Evolutionary conservation across 2,797 vertebrate species (phyloP).

Genomic region (Dermochelys coriacea): DNA sequence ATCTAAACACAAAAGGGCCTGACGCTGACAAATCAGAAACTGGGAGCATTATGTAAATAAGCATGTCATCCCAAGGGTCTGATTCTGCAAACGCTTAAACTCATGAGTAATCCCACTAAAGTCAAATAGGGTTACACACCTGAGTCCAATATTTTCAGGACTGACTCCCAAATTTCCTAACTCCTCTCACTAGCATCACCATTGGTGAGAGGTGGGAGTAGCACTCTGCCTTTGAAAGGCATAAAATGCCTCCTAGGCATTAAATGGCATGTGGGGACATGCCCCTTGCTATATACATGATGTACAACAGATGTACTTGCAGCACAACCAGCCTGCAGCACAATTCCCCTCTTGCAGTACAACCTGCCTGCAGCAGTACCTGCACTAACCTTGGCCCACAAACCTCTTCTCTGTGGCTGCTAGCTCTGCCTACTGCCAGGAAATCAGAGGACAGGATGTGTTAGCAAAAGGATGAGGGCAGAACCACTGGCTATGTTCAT

Average conservation of each 20-base stretch:
- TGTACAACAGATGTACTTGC: background rate
- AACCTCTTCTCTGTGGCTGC: background rate
- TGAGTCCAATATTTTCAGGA: background rate
- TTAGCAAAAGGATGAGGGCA: background rate
- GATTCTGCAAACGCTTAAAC: slow-evolving; percentile 43
- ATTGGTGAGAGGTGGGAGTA: slow-evolving; percentile 11
- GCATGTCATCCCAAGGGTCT: background rate
- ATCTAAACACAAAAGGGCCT: background rate
- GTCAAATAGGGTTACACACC: background rate
- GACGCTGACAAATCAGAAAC: slow-evolving; percentile 1
- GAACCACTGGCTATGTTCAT: background rate
- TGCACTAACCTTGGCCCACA: background rate
- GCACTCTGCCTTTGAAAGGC: background rate
- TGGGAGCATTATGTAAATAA: slow-evolving; percentile 39
- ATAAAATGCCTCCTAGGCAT: background rate
- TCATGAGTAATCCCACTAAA: background rate
- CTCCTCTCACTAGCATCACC: slow-evolving; percentile 54
- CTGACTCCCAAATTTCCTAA: rapidly evolving
- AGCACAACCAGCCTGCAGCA: background rate
- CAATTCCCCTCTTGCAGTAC: background rate
- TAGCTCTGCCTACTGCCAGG: background rate
- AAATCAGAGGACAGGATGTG: background rate
- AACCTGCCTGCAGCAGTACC: background rate
- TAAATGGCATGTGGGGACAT: background rate
- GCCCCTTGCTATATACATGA: background rate